phyloP scores from a whole-genome alignment of 2,888 invertebrate species.

The Dolichopus griseipennis region DNA sequence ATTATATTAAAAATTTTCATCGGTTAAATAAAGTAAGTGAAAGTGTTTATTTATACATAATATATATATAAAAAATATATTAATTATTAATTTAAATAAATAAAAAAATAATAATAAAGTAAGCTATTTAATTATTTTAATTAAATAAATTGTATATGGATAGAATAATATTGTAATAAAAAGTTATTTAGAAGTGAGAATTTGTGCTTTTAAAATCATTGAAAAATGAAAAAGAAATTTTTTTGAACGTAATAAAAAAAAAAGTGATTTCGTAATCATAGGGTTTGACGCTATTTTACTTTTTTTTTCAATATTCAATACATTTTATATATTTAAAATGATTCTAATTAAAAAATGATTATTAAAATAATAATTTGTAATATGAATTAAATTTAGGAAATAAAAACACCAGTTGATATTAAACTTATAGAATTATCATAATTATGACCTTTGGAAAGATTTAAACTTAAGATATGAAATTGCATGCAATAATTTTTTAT shows the following conservation, averaged over 20 bases:
- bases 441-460: too few relatives aligned
- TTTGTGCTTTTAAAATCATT: not conserved
- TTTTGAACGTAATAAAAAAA: not conserved
- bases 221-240: not conserved
- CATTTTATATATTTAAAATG: too few relatives aligned
- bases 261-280: not conserved
- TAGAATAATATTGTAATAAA: too few relatives aligned
- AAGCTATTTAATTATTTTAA: not conserved
- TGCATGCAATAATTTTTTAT: too few relatives aligned
- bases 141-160: too few relatives aligned
- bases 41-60: not conserved
- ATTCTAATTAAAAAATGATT: too few relatives aligned
- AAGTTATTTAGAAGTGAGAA: not conserved
- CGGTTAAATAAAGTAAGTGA: not conserved
- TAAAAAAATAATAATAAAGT: not conserved
- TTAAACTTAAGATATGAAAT: too few relatives aligned
- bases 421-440: too few relatives aligned
- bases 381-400: not conserved
- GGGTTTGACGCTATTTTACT: not conserved
- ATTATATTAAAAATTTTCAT: not conserved
- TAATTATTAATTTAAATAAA: too few relatives aligned
- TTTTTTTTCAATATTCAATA: not conserved
- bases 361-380: not conserved
- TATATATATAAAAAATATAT: too few relatives aligned
- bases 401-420: slow-evolving; percentile 1